A percentile compares a stretch with the other conserved stretches of the same genome.
Conservation (phyloP, 2,888 invertebrate species). For the Leptinotarsa tumamoca region DNA sequence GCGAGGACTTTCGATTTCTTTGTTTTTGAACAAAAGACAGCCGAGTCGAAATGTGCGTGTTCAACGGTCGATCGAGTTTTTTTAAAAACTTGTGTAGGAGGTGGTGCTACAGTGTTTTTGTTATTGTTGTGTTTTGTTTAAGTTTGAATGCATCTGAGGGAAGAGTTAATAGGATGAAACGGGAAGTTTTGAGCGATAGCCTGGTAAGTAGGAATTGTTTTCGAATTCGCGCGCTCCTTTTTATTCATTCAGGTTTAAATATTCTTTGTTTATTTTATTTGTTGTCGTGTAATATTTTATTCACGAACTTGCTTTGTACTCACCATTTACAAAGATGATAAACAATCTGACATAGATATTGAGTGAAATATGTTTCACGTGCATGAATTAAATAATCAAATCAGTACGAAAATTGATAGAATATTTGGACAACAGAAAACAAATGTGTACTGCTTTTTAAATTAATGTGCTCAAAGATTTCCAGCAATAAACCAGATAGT, state of each 20-base stretch:
- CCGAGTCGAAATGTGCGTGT: constrained; percentile 32
- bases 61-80: constrained; percentile 26
- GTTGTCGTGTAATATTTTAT: neutral
- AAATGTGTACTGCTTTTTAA: too few species aligned
- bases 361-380: too few species aligned
- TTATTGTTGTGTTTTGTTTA: constrained; percentile 43
- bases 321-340: neutral
- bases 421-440: too few species aligned
- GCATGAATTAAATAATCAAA: too few species aligned
- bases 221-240: neutral
- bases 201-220: constrained; percentile 37
- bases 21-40: constrained; percentile 20
- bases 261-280: neutral
- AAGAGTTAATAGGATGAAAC: constrained; percentile 37
- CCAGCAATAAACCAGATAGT: too few species aligned
- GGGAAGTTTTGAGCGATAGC: constrained; percentile 37
- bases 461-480: too few species aligned
- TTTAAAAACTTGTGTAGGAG: constrained; percentile 35
- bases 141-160: constrained; percentile 31
- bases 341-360: too few species aligned
- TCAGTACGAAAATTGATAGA: too few species aligned
- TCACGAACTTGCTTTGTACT: too few species aligned
- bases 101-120: constrained; percentile 40
- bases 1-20: constrained; percentile 15
- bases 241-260: neutral